Conservation (phyloP, 2,797 vertebrate genomes). For the Iguana delicatissima region DNA sequence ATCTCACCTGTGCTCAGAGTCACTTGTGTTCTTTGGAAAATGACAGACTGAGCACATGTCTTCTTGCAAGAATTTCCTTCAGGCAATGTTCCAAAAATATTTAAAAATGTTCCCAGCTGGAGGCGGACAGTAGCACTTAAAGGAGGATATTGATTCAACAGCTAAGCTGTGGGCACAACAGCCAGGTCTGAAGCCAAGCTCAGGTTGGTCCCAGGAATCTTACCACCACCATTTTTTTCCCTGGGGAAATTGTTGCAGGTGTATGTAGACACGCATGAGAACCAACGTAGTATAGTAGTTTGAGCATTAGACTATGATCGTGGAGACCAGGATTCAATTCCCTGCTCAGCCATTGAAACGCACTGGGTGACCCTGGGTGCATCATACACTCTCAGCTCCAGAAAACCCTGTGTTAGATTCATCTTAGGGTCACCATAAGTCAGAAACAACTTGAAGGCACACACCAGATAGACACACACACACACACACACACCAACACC, state of each 20-base stretch:
- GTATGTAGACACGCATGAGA: too few relatives aligned
- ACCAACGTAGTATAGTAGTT: too few relatives aligned
- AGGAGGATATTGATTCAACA: not conserved
- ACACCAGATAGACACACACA: too few relatives aligned
- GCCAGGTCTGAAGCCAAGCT: not conserved
- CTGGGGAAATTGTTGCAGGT: not conserved
- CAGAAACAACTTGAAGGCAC: too few relatives aligned
- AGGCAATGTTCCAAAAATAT: not conserved
- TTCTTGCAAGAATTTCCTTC: not conserved
- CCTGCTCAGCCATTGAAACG: too few relatives aligned
- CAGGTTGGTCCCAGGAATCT: not conserved
- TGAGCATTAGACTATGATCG: too few relatives aligned
- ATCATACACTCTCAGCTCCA: too few relatives aligned
- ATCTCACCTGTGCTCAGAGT: not conserved
- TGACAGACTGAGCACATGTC: not conserved
- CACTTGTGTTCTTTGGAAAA: not conserved
- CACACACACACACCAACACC: too few relatives aligned
- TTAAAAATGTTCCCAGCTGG: not conserved
- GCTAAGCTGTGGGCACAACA: not conserved
- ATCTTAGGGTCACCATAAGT: too few relatives aligned
- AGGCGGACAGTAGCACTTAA: not conserved
- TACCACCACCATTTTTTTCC: not conserved
- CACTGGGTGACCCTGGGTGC: too few relatives aligned
- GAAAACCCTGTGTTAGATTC: too few relatives aligned
- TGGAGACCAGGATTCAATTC: too few relatives aligned